Evolutionary conservation across 2,888 invertebrate genomes (phyloP).

Genomic region (Plebejus melissa): DNA sequence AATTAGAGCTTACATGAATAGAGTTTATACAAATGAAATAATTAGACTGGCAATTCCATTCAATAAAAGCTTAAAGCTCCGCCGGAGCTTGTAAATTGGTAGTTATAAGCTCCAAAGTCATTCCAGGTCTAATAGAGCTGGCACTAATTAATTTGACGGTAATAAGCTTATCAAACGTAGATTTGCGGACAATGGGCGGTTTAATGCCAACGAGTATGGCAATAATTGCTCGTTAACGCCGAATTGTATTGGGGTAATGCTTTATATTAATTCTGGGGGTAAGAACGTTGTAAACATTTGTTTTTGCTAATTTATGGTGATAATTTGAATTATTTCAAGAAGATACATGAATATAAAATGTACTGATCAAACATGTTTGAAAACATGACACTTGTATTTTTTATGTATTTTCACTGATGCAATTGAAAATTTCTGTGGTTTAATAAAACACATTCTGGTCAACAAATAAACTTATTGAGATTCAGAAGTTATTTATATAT

Average conservation of each 20-base stretch:
- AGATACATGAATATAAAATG: background rate
- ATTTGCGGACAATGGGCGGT: constrained; percentile 50
- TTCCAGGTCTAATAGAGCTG: constrained; percentile 53
- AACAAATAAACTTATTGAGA: background rate
- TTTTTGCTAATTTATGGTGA: background rate
- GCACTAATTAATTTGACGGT: constrained; percentile 68
- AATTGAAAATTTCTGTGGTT: too few species aligned
- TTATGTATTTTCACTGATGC: background rate
- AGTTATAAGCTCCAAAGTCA: constrained; percentile 39
- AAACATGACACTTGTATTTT: too few species aligned
- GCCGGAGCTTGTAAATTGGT: constrained; percentile 29
- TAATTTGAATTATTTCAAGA: background rate
- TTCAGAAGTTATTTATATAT: background rate
- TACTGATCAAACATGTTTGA: background rate
- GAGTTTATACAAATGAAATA: background rate
- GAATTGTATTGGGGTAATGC: constrained; percentile 34
- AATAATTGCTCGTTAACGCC: constrained; percentile 47
- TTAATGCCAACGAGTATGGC: constrained; percentile 48
- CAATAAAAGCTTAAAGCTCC: constrained; percentile 6
- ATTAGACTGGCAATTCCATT: constrained; percentile 1
- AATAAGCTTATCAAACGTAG: constrained; percentile 74
- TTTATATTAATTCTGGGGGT: background rate
- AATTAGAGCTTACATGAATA: constrained; percentile 3
- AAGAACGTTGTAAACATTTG: background rate
- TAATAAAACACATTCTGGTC: background rate